phyloP scores from a whole-genome alignment of 1,140 invertebrate species.

The Hycleus phaleratus region DNA sequence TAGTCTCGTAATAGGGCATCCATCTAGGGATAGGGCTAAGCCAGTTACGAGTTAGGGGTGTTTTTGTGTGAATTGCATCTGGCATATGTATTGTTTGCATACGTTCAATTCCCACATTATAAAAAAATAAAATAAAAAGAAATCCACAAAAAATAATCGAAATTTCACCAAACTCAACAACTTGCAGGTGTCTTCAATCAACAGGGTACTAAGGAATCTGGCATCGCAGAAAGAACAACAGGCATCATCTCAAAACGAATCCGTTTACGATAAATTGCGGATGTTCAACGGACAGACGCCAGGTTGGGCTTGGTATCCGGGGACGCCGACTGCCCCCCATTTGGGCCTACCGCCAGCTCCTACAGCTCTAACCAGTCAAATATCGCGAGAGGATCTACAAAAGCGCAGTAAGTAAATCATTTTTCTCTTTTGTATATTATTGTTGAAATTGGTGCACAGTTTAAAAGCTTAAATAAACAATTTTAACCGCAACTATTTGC shows the following conservation, averaged over 20 bases:
- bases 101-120: conserved; percentile 32
- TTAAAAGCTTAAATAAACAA: conserved; percentile 7
- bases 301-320: conserved; percentile 41
- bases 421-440: neutral
- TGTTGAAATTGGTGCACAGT: neutral
- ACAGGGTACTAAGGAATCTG: conserved; percentile 91
- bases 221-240: conserved; percentile 83
- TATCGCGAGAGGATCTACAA: conserved; percentile 50
- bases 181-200: conserved; percentile 93
- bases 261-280: conserved; percentile 78
- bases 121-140: too few species aligned
- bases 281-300: conserved; percentile 67
- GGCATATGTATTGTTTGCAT: conserved; percentile 33
- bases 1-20: conserved; percentile 32
- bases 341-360: conserved; percentile 41
- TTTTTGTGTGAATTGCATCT: conserved; percentile 35
- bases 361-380: conserved; percentile 40
- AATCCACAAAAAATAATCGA: too few species aligned
- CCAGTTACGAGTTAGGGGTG: conserved; percentile 28
- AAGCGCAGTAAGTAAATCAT: conserved; percentile 53
- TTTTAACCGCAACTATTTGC: conserved; percentile 6
- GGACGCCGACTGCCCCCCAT: conserved; percentile 39
- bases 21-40: conserved; percentile 35
- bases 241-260: conserved; percentile 51
- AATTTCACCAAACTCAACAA: conserved; percentile 6